Conservation (phyloP, 1,140 invertebrate genomes). For the Solen grandis region DNA sequence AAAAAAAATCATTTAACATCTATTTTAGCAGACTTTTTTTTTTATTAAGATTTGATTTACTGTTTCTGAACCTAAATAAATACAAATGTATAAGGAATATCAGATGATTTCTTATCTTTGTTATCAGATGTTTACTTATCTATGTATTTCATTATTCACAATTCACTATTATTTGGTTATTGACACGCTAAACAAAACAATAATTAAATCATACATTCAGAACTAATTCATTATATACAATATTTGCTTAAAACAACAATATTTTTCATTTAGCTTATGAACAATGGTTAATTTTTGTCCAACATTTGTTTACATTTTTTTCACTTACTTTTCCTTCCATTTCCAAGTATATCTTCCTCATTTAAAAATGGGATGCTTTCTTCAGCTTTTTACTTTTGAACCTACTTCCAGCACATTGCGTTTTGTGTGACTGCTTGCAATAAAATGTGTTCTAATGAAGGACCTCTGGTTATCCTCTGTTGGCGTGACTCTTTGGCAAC, state of each 20-base stretch:
- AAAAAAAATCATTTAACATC: not conserved
- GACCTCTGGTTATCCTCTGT: too few species aligned
- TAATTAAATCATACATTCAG: too few species aligned
- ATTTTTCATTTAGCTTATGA: not conserved
- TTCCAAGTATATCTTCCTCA: slow-evolving; percentile 34
- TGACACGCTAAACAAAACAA: not conserved
- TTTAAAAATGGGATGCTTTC: slow-evolving; percentile 48
- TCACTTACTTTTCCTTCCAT: slow-evolving; percentile 57
- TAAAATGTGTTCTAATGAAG: slow-evolving; percentile 55
- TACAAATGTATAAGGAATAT: not conserved
- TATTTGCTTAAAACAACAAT: not conserved
- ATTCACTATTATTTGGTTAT: not conserved
- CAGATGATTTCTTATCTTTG: not conserved
- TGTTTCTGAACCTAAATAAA: too few species aligned
- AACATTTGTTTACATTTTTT: too few species aligned
- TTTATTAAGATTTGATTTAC: too few species aligned
- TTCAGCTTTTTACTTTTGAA: not conserved
- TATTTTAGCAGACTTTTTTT: not conserved
- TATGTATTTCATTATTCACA: too few species aligned
- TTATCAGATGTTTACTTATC: not conserved
- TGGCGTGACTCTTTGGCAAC: too few species aligned
- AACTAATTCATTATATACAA: not conserved
- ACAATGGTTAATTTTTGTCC: not conserved
- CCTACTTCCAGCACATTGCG: not conserved
- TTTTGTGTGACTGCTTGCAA: slow-evolving; percentile 38